Evolutionary conservation across 2,888 invertebrate species (phyloP).

Genomic region (Eristalis tenax): DNA sequence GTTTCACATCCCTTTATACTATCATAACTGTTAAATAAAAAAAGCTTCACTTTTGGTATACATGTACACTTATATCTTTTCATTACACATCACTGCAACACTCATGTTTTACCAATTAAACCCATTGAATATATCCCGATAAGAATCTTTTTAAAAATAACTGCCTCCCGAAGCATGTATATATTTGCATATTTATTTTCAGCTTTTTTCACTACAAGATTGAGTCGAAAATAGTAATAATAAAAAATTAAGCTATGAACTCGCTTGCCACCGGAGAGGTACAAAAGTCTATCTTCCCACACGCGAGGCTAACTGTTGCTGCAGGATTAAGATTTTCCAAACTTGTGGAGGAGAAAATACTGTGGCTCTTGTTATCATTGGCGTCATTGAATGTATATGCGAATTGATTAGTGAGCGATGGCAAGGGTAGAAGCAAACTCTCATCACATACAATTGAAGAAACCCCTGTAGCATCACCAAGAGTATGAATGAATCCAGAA

Average conservation of each 20-base stretch:
- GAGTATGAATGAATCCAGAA: neutral
- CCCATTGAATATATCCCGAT: neutral
- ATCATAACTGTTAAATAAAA: conserved; percentile 24
- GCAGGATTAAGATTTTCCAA: conserved; percentile 44
- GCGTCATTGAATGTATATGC: conserved; percentile 32
- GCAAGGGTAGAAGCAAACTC: conserved; percentile 15
- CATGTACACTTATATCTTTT: conserved; percentile 35
- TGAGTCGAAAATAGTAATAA: neutral
- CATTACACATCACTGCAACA: conserved; percentile 21
- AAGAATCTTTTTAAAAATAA: neutral
- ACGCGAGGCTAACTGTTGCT: conserved; percentile 71
- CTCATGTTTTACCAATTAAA: neutral
- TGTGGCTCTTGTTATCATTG: conserved; percentile 28
- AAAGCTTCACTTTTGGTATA: conserved; percentile 36
- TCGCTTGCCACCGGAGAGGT: neutral
- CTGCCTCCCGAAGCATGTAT: neutral
- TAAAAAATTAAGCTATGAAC: neutral
- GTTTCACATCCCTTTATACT: conserved; percentile 4
- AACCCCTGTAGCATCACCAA: conserved; percentile 8
- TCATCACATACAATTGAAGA: conserved; percentile 9
- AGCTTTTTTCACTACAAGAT: neutral
- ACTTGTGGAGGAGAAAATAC: conserved; percentile 41
- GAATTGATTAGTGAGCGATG: conserved; percentile 30
- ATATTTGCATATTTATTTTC: neutral
- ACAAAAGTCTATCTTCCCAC: conserved; percentile 40